A percentile compares a stretch with the other conserved stretches of the same genome.
These are phyloP conservation scores for Moxostoma hubbsi DNA, from an alignment of 2,797 vertebrate genomes.

Conservation along the genomic window DNA sequence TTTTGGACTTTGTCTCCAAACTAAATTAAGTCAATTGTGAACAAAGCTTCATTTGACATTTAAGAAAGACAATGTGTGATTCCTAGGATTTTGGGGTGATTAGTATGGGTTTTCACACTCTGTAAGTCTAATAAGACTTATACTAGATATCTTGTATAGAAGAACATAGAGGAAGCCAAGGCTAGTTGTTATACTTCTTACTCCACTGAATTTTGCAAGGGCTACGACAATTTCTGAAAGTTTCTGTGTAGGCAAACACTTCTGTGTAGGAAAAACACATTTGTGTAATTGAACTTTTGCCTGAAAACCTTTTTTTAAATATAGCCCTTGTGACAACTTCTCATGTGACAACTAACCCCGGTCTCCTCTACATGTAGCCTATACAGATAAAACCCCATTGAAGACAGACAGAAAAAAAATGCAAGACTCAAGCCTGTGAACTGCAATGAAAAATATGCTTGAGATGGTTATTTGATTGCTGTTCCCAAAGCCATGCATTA, in stretches of 20 bases:
- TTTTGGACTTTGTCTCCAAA: constrained; percentile 17
- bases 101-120: neutral
- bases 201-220: too few species aligned
- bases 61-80: neutral
- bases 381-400: constrained; percentile 8
- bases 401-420: neutral
- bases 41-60: constrained; percentile 28
- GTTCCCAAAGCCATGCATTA: constrained; percentile 11
- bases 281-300: too few species aligned
- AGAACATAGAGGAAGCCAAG: too few species aligned
- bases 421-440: constrained; percentile 20
- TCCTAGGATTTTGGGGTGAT: neutral
- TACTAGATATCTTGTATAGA: too few species aligned
- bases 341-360: too few species aligned
- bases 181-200: too few species aligned
- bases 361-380: neutral
- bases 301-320: too few species aligned
- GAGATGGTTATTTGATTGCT: constrained; percentile 26
- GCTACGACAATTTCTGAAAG: too few species aligned
- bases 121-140: neutral
- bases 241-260: too few species aligned
- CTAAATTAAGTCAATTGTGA: constrained; percentile 22
- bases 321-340: too few species aligned
- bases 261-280: too few species aligned
- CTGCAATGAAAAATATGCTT: constrained; percentile 41